These are phyloP conservation scores for Callospermophilus lateralis DNA, from an alignment of 2,113 vertebrate species.

Conservation along the genomic window DNA sequence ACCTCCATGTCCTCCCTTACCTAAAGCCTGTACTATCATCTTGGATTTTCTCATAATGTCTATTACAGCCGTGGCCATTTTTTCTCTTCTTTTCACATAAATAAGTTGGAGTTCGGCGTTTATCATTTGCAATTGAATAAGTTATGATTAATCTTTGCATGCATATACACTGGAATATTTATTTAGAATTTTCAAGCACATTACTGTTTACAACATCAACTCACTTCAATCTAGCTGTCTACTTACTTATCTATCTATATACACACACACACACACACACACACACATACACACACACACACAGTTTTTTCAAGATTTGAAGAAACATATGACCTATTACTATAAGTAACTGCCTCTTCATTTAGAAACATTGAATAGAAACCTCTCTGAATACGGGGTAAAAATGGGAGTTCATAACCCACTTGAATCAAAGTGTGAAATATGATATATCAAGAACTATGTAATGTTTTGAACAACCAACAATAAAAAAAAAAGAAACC, in stretches of 20 bases:
- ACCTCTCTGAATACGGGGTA: neutral
- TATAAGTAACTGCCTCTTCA: neutral
- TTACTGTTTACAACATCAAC: neutral
- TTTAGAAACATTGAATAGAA: neutral
- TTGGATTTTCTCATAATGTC: neutral
- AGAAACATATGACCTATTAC: neutral
- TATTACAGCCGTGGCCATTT: neutral
- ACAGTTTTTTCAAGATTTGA: neutral
- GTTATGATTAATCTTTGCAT: neutral
- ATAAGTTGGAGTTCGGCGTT: neutral
- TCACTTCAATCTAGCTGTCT: neutral
- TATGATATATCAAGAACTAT: too few relatives aligned
- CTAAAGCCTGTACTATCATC: neutral
- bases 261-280: neutral
- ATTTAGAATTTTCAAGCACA: neutral
- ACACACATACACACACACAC: neutral
- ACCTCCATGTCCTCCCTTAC: neutral
- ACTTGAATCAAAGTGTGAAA: too few relatives aligned
- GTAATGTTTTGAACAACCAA: too few relatives aligned
- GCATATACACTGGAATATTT: neutral
- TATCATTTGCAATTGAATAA: neutral
- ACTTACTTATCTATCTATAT: accelerated
- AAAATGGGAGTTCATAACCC: too few relatives aligned
- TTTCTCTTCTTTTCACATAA: neutral
- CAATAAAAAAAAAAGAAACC: neutral